Percentiles rank a stretch among this genome's conserved stretches.
These are phyloP conservation scores for Lipophrys pholis DNA, from an alignment of 2,113 vertebrate species.

Conservation along the genomic window DNA sequence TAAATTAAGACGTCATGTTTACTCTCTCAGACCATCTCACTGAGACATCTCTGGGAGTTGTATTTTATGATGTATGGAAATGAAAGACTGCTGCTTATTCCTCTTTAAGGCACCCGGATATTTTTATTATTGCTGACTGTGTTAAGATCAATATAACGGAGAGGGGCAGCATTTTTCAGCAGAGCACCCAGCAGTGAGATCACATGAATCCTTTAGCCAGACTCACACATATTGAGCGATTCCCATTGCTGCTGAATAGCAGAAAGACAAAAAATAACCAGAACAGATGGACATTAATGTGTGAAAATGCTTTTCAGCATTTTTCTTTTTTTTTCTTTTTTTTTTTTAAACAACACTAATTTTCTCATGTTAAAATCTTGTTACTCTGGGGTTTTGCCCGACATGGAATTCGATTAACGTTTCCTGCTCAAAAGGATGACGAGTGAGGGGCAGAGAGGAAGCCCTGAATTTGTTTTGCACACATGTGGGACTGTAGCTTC, in stretches of 20 bases:
- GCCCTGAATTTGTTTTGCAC: neutral
- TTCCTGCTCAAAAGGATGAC: conserved; percentile 4
- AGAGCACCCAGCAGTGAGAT: conserved; percentile 30
- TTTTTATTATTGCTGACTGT: conserved; percentile 32
- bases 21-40: conserved; percentile 5
- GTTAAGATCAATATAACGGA: conserved; percentile 18
- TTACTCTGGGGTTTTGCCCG: neutral
- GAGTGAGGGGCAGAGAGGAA: conserved; percentile 10
- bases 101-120: conserved; percentile 32
- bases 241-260: neutral
- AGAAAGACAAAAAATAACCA: neutral
- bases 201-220: conserved; percentile 29
- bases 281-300: neutral
- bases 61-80: conserved; percentile 21
- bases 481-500: conserved; percentile 13
- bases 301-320: neutral
- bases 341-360: neutral
- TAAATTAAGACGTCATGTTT: conserved; percentile 48
- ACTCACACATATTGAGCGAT: conserved; percentile 9
- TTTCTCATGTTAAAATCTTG: conserved; percentile 1
- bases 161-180: conserved; percentile 6
- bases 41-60: conserved; percentile 16
- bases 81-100: conserved; percentile 48
- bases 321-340: neutral
- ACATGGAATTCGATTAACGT: conserved; percentile 20